phyloP scores from a whole-genome alignment of 2,888 invertebrate species.

The Loripinus fragilis region DNA sequence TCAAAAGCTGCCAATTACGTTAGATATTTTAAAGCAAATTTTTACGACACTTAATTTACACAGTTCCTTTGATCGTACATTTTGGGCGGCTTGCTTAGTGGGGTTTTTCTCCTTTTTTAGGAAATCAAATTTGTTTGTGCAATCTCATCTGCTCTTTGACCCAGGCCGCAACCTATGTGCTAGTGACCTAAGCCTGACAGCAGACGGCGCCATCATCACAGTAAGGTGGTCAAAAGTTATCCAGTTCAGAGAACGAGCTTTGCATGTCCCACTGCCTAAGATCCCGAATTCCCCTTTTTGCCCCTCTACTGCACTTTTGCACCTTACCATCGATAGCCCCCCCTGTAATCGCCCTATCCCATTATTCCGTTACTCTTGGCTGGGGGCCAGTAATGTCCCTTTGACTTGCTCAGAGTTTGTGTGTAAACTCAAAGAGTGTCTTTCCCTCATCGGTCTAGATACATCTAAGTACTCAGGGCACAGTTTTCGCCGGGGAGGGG shows the following conservation, averaged over 20 bases:
- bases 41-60: not conserved
- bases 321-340: not conserved
- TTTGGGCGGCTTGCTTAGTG: no score
- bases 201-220: not conserved
- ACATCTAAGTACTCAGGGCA: no score
- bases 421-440: not conserved
- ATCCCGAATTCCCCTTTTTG: conserved; percentile 11
- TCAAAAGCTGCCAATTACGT: conserved; percentile 21
- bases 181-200: not conserved
- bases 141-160: not conserved
- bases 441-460: not conserved
- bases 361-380: no score
- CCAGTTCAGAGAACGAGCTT: conserved; percentile 16
- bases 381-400: not conserved
- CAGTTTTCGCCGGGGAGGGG: no score
- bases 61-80: conserved; percentile 3
- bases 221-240: conserved; percentile 22
- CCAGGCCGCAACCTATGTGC: not conserved
- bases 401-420: not conserved
- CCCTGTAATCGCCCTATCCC: not conserved
- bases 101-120: no score
- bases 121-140: conserved; percentile 24
- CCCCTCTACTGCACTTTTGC: not conserved
- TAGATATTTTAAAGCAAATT: conserved; percentile 4
- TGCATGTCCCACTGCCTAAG: conserved; percentile 18